Evolutionary conservation across 2,888 invertebrate genomes (phyloP), one percentile per base, ranked within the genome.

Genomic region (Rhabditophanes sp.): DNA sequence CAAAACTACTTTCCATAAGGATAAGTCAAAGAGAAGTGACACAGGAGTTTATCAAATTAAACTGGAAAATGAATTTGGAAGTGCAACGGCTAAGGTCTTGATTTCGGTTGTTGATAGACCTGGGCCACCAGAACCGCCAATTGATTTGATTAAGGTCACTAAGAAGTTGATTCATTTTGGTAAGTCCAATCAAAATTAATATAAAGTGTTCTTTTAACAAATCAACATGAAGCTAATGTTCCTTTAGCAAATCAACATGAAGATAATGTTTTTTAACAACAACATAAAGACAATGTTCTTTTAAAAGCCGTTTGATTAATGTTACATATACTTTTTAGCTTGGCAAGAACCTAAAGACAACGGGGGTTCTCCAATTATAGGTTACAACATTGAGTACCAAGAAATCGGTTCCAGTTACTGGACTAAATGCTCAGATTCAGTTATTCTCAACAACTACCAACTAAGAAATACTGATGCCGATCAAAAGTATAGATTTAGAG

Each of bases 321-420:
- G n/a, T n/a, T n/a, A n/a, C n/a, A n/a, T n/a, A n/a, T n/a, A n/a
- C n/a, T n/a, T n/a, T 3, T 69, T 85, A 7, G 74, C 78, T 12
- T 87, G 87, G 87, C 77, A 78, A 58, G 79, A 80, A 59, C 84
- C 87, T 2, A 71, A 74, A 35, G 85, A 88, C 65, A 87, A 87
- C 44, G 87, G 88, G 42, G 82, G 84, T 45, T 39, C 49, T 8
- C 58, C 58, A 27, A 44, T 61, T 16, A 51, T 45, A 28, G 87
- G 87, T 25, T 96, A 93, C 67, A 77, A 85, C 40, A 79, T 96
- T 23, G 96, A 96, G 72, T 80, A 85, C 56, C 78, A 81, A 35
- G 88, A 90, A 65, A 82, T 78, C 50, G 90, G 88, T 30, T 75
- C 78, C 34, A 81, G 82, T 56, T 78, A 77, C 64, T 96, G 93